Base-by-base conservation (phyloP, 2,797 vertebrate species). In the Sparus aurata region DNA sequence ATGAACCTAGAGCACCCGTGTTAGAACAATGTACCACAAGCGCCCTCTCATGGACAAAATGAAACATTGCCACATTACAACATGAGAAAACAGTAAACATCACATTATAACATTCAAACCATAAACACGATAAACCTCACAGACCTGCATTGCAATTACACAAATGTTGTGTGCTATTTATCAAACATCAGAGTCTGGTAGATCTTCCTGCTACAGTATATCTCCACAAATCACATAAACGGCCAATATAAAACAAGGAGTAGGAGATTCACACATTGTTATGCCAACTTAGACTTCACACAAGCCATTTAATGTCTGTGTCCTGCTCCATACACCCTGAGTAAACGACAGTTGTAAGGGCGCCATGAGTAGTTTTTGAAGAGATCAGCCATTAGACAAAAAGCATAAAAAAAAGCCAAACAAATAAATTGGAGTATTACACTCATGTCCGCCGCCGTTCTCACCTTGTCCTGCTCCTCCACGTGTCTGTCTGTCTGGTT, bases 401-500 rank as follows among this genome's bases (percentile, higher is more conserved):
- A 25, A 61, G 12, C 17, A 18, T 17, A 23, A 52, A 50, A 9
- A 58, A 10, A 30, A 1, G 45, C 3, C n/a, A n/a, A 12, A 27
- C 2, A 17, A 45, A 18, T 10, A 23, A 13, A 38, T 4, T 25
- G 11, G 15, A 46, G 41, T n/a, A n/a, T n/a, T n/a, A 54, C 1
- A 53, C 5, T 20, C 43, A 27, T 12, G 6, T 20, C 18, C 55
- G 10, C 38, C 60, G 93, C 90, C 77, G 30, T 34, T 67, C 86
- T 62, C 68, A 64, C 23, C 13, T 10, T 34, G 25, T 22, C 18
- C 4, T 89, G 65, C 17, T 89, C 85, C 22, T 15, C 65, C 1
- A 43, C n/a, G n/a, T 89, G 77, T 3, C 25, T 4, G 8, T 85
- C 89, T 20, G 62, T 52, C 52, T 81, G 46, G 2, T 50, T 82